Percentiles rank a stretch among this genome's conserved stretches.
phyloP scores from a whole-genome alignment of 2,113 vertebrate genomes.

The Phyllopteryx taeniolatus region DNA sequence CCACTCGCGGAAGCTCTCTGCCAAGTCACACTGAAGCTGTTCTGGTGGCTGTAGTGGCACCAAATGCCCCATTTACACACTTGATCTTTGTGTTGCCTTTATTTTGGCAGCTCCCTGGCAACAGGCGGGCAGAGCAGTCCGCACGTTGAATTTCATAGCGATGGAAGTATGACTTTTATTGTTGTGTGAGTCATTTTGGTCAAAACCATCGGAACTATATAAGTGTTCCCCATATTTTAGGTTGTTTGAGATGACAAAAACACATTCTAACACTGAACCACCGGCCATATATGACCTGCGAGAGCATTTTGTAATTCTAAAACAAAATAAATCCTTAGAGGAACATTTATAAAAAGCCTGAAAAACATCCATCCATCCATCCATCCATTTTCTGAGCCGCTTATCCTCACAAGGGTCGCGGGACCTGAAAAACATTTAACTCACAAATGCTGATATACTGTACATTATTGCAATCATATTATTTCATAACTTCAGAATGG shows the following conservation, averaged over 20 bases:
- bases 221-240: background rate
- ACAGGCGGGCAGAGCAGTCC: conserved; percentile 39
- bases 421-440: no score
- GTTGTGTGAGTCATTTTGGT: conserved; percentile 4
- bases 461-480: no score
- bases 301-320: background rate
- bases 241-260: background rate
- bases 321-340: no score
- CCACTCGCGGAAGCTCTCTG: conserved; percentile 37
- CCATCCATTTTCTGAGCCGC: no score
- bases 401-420: no score
- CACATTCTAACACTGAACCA: background rate
- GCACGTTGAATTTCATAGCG: conserved; percentile 35
- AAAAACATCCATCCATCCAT: no score
- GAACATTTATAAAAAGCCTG: no score
- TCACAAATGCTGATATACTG: no score
- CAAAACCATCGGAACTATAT: background rate
- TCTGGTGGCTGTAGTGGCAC: conserved; percentile 63
- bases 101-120: conserved; percentile 60
- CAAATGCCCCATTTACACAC: conserved; percentile 61
- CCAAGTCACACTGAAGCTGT: conserved; percentile 59
- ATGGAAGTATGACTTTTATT: conserved; percentile 34
- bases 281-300: background rate
- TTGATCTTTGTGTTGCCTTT: conserved; percentile 63
- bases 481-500: no score